Base-by-base conservation (phyloP, 2,888 invertebrate species). In the Scelioninae gen. 1 region DNA sequence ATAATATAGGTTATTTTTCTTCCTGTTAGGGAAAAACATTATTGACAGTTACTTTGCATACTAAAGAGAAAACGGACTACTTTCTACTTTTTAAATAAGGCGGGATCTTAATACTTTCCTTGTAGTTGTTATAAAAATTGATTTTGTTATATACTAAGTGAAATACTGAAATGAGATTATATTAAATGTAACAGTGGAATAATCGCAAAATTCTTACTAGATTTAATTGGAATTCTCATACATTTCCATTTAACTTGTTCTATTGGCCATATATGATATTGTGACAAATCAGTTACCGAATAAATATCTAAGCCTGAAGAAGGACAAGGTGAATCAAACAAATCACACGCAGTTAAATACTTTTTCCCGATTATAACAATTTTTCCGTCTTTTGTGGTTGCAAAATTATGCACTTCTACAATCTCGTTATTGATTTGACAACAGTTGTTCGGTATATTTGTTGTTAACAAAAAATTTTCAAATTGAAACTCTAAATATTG, bases 181-280 rank as follows among this genome's bases (percentile, higher is more conserved):
- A n/a, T 60, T 45, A 45, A 29, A 38, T 62, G 62, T 45, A 62
- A 45, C 5, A 62, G 4, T 45, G 62, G 45, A 45, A 45, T 15
- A 7, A 62, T 13, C 5, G 13, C 45, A 40, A 62, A 62, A 45
- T 62, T 11, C 9, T 1, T n/a, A 11, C 45, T n/a, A 1, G 29
- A 31, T 15, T 43, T 43, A 5, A 60, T 40, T 23, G 58, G 58
- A 40, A 60, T 23, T 43, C 23, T 60, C 5, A 60, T 16, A 43
- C 11, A 60, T 60, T 60, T 60, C 5, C 23, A 62, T 45, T 45
- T 45, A 45, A 62, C 45, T 9, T 58, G 6, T 13, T 58, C 11
- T 13, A 58, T 23, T 23, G 16, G 11, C 58, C 58, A 58, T 0
- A n/a, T 23, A 5, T 1, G 1, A 23, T 23, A 45, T 1, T 13